phyloP scores from a whole-genome alignment of 2,797 vertebrate genomes.

The Gymnocypris eckloni region DNA sequence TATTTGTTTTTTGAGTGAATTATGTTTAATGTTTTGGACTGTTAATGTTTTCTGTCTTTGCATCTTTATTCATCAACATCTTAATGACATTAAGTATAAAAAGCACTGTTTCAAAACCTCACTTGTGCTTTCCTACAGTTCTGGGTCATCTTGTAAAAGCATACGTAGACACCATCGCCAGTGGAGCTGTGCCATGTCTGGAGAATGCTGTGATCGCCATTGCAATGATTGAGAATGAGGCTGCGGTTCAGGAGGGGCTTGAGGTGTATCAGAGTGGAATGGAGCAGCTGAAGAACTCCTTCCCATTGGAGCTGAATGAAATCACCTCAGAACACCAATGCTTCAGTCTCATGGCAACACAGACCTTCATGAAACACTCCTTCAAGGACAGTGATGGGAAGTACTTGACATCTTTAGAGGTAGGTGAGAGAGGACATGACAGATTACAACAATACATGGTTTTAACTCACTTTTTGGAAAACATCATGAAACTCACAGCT shows the following conservation, averaged over 20 bases:
- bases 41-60: too few species aligned
- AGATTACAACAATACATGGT: not conserved
- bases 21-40: too few species aligned
- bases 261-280: constrained; percentile 64
- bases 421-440: constrained; percentile 21
- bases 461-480: not conserved
- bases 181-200: constrained; percentile 63
- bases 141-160: constrained; percentile 62
- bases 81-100: too few species aligned
- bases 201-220: constrained; percentile 65
- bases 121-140: constrained; percentile 47
- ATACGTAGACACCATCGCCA: constrained; percentile 67
- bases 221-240: constrained; percentile 65
- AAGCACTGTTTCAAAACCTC: too few species aligned
- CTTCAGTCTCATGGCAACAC: constrained; percentile 49
- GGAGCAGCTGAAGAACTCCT: constrained; percentile 47
- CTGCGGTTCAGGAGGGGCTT: constrained; percentile 53
- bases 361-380: constrained; percentile 58
- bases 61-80: too few species aligned
- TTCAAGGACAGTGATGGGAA: constrained; percentile 61
- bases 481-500: too few species aligned
- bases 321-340: constrained; percentile 63
- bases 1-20: too few species aligned
- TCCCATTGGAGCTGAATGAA: constrained; percentile 51
- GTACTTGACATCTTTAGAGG: constrained; percentile 57